Percentiles rank a stretch among this genome's conserved stretches.
Evolutionary conservation across 2,888 invertebrate genomes (phyloP).

Genomic region (Caenorhabditis virilis): DNA sequence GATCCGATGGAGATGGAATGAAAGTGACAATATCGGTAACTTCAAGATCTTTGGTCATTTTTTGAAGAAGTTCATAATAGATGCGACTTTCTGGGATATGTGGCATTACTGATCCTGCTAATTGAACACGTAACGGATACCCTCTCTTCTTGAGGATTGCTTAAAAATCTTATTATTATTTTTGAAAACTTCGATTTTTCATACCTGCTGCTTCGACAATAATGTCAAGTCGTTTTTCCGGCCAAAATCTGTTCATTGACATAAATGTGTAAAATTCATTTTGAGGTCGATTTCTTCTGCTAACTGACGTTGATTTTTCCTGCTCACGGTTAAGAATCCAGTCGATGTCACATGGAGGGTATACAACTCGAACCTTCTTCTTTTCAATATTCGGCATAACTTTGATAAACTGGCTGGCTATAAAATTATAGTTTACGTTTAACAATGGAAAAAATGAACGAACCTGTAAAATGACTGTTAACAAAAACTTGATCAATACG

Average conservation of each 20-base stretch:
- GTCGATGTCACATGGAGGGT: slow-evolving; percentile 68
- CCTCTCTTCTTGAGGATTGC: slow-evolving; percentile 60
- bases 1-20: slow-evolving; percentile 70
- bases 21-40: slow-evolving; percentile 70
- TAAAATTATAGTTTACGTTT: background rate
- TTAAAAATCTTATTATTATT: slow-evolving; percentile 22
- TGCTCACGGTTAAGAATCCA: slow-evolving; percentile 48
- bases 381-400: slow-evolving; percentile 64
- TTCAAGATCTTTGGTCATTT: slow-evolving; percentile 67
- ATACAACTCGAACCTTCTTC: slow-evolving; percentile 64
- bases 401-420: slow-evolving; percentile 51
- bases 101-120: slow-evolving; percentile 71
- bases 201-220: slow-evolving; percentile 66
- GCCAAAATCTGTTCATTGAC: slow-evolving; percentile 68
- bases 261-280: slow-evolving; percentile 62
- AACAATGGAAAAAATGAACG: too few relatives aligned
- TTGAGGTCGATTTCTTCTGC: slow-evolving; percentile 47
- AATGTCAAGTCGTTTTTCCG: slow-evolving; percentile 67
- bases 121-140: slow-evolving; percentile 50
- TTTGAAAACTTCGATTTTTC: background rate
- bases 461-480: slow-evolving; percentile 72
- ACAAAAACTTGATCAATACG: slow-evolving; percentile 71
- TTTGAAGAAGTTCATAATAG: slow-evolving; percentile 70
- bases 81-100: slow-evolving; percentile 71
- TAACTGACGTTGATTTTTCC: too few relatives aligned